phyloP scores from a whole-genome alignment of 1,140 invertebrate species.

The Oppia nitens region DNA sequence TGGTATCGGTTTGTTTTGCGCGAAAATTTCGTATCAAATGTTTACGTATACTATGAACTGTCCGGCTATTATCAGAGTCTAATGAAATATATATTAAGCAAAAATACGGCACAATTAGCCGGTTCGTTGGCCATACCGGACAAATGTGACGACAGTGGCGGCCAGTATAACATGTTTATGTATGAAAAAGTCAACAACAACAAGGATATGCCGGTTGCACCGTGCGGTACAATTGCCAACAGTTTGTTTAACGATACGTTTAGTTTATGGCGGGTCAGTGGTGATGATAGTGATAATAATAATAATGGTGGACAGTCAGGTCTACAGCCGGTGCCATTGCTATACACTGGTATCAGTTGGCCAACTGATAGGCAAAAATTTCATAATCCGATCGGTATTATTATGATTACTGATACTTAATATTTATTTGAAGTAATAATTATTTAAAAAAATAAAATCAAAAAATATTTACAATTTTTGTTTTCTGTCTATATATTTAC shows the following conservation, averaged over 20 bases:
- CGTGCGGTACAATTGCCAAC: slow-evolving; percentile 97
- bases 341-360: slow-evolving; percentile 85
- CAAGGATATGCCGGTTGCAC: too few relatives aligned
- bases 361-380: slow-evolving; percentile 87
- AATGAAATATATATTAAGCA: slow-evolving; percentile 88
- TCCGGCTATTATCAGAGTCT: slow-evolving; percentile 99
- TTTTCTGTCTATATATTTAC: too few relatives aligned
- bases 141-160: slow-evolving; percentile 16
- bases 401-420: background rate
- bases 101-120: slow-evolving; percentile 83
- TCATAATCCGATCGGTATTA: slow-evolving; percentile 45
- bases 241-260: slow-evolving; percentile 79
- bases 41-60: slow-evolving; percentile 94
- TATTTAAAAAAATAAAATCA: background rate
- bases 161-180: too few relatives aligned
- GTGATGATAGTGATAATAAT: background rate
- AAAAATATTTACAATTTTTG: too few relatives aligned
- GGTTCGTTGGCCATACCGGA: slow-evolving; percentile 36
- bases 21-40: slow-evolving; percentile 34
- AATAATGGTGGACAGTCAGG: too few relatives aligned
- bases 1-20: slow-evolving; percentile 3
- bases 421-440: background rate
- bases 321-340: too few relatives aligned
- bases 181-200: too few relatives aligned
- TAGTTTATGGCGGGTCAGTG: background rate